phyloP scores from a whole-genome alignment of 2,888 invertebrate genomes.

The Gerris lacustris region DNA sequence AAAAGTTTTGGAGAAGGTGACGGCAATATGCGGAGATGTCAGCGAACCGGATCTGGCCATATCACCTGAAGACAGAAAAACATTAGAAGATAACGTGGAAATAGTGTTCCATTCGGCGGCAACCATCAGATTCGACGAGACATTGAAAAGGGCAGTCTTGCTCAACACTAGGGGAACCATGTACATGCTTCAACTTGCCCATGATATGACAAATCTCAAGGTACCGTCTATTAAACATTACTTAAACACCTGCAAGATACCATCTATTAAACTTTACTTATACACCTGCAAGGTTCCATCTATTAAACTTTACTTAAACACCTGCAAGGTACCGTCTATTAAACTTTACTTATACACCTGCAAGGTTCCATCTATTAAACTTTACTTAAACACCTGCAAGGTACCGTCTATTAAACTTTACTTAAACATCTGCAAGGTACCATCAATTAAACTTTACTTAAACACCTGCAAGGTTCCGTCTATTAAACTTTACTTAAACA shows the following conservation, averaged over 20 bases:
- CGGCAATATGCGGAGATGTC: conserved; percentile 62
- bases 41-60: conserved; percentile 54
- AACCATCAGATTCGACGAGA: conserved; percentile 73
- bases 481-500: too few species aligned
- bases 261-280: too few species aligned
- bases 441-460: too few species aligned
- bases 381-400: too few species aligned
- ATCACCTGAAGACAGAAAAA: conserved; percentile 50
- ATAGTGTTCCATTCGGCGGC: conserved; percentile 76
- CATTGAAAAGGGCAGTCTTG: conserved; percentile 73
- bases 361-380: too few species aligned
- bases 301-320: too few species aligned
- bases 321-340: too few species aligned
- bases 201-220: conserved; percentile 56
- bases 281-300: not conserved
- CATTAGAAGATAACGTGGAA: conserved; percentile 53
- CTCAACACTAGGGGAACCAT: conserved; percentile 88
- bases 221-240: conserved; percentile 37
- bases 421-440: too few species aligned
- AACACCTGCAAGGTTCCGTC: too few species aligned
- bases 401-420: too few species aligned
- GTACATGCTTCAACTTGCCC: conserved; percentile 70
- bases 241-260: not conserved
- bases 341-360: too few species aligned
- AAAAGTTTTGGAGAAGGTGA: conserved; percentile 51